Evolutionary conservation across 2,888 invertebrate species (phyloP), one percentile per base, ranked within the genome.

Genomic region (Nycteola revayana): DNA sequence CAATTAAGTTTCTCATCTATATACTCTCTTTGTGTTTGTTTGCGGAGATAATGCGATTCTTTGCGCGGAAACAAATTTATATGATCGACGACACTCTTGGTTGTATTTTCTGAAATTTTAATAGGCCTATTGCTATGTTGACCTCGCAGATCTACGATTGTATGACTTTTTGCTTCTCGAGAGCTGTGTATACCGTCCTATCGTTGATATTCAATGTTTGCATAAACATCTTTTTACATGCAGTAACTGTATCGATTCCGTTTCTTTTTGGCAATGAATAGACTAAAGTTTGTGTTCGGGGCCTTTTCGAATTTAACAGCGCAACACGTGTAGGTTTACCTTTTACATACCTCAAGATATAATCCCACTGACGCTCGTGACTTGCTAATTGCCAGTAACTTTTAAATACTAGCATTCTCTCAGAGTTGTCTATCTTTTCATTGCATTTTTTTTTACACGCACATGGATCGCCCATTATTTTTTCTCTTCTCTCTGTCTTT

Each of bases 151-250:
- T 28, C n/a, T 33, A 1, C 20, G 3, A 28, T 2, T 2, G 18
- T 17, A 7, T 3, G n/a, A n/a, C 10, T 8, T 1, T 1, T 24
- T 11, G 14, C 7, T 34, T 34, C 8, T 34, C 33, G 20, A 34
- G 24, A 28, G 33, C 28, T 34, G 33, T 34, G 28, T 28, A 25
- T 7, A 34, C 28, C n/a, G 28, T 20, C 22, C 28, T 27, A 8
- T 34, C 22, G 18, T 17, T 24, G 8, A 34, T 17, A 10, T 21
- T 22, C 20, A 34, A 25, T 1, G 33, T 34, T 24, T 28, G 28
- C 20, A 34, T 11, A 36, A 20, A 31, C 8, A 25, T 21, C 20
- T 11, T 22, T 9, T 29, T 29, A 7, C 28, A 29, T n/a, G n/a
- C n/a, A n/a, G n/a, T n/a, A 29, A 29, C 20, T 28, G 2, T 20